Evolutionary conservation across 2,888 invertebrate genomes (phyloP), one percentile per base, ranked within the genome.

Genomic region (Bombylius discolor): DNA sequence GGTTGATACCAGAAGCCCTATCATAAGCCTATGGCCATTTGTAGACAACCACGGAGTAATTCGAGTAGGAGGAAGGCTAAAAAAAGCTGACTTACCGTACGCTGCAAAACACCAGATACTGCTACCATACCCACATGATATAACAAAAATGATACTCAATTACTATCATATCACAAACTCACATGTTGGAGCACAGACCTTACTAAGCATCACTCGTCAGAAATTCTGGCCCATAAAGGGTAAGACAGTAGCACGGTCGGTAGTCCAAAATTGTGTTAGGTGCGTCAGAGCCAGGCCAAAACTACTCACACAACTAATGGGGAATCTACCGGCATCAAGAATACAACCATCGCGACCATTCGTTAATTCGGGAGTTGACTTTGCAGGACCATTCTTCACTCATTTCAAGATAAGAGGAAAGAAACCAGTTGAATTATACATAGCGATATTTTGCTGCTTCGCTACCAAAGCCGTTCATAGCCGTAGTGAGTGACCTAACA

Each of bases 141-240:
- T 23, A 23, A 23, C 23, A 23, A 23, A 23, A 23, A 23, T 23
- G 23, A 2, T 23, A 23, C 23, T 23, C 23, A 23, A 23, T 23
- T 23, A 23, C 3, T 23, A 23, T 23, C 23, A 23, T 23, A 23
- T 23, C 23, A 23, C 23, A 23, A 23, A 23, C 3, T 23, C 23
- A 23, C 39, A 39, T 39, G 39, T 11, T 9, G 39, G 39, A 9
- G 39, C 39, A 39, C 58, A 59, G 48, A 47, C 53, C 13, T 31
- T 58, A 47, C 33, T 58, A n/a, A 53, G 53, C 5, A 47, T 47
- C 9, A 47, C 60, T 33, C 50, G 62, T n/a, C 55, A 59, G 52
- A 53, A 56, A 56, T 65, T 61, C 57, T 65, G 64, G 64, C 61
- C 61, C 13, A 57, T 65, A 12, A 55, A 60, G 8, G 62, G 57